A percentile compares a stretch with the other conserved stretches of the same genome.
Evolutionary conservation across 2,797 vertebrate genomes (phyloP).

Genomic region (Lophotriccus pileatus): DNA sequence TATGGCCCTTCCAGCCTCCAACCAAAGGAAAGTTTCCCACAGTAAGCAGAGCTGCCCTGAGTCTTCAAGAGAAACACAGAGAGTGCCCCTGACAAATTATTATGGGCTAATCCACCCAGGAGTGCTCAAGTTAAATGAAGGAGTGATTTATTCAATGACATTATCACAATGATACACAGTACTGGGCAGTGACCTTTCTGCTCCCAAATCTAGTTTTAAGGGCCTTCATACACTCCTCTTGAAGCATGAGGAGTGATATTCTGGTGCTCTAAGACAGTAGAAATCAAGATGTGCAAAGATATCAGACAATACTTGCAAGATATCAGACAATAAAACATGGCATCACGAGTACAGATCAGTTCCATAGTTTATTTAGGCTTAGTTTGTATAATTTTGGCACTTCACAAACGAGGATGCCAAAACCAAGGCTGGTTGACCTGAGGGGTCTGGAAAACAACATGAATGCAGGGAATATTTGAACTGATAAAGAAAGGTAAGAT

Average conservation of each 20-base stretch:
- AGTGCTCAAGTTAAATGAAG: neutral
- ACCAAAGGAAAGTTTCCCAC: constrained; percentile 16
- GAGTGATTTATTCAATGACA: neutral
- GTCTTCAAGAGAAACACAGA: neutral
- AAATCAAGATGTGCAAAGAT: neutral
- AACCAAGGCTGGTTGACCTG: neutral
- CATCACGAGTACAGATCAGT: fast-evolving
- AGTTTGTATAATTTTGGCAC: neutral
- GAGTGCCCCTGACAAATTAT: neutral
- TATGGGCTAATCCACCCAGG: neutral
- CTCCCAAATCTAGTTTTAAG: neutral
- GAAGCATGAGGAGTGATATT: neutral
- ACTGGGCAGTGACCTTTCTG: neutral
- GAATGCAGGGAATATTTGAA: neutral
- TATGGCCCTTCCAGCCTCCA: neutral
- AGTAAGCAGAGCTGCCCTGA: neutral
- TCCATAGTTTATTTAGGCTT: neutral
- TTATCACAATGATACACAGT: fast-evolving
- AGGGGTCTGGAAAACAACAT: neutral
- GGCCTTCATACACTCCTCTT: neutral
- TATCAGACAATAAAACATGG: neutral
- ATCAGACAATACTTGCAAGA: neutral
- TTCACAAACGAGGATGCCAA: neutral
- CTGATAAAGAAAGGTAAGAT: neutral
- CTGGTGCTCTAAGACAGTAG: neutral